Evolutionary conservation across 2,888 invertebrate genomes (phyloP), one percentile per base, ranked within the genome.

Genomic region (Tetrapedia diversipes): DNA sequence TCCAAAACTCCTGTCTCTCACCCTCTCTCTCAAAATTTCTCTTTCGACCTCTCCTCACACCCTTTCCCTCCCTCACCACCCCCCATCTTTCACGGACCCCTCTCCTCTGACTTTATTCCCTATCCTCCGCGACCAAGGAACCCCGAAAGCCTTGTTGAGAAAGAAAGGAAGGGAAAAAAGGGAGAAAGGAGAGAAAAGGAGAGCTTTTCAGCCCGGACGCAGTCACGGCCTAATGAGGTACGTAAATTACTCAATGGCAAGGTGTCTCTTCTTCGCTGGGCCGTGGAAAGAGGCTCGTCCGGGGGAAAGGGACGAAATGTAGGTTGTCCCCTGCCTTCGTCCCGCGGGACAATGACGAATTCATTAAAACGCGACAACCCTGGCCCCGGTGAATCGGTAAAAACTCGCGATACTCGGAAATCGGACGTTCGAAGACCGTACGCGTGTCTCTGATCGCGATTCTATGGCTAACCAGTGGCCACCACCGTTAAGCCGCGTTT

Each of bases 211-310:
- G 76, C 66, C 78, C 78, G 78, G 80, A 80, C 77, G 69, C 76
- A 77, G 61, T 79, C 82, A 80, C 79, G 75, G 77, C 64, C 81
- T 83, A 79, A 83, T 77, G 83, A 77, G 80, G 64, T 75, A 77
- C 69, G 73, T 81, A 83, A 83, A 84, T 83, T 84, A 79, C 84
- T 83, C 79, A 84, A 83, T 79, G 84, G 79, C 79, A 63, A 65
- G 77, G 72, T 76, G 78, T 80, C 78, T 57, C 65, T 22, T 83
- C 80, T 71, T 59, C 60, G 60, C 53, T n/a, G 56, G n/a, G 51
- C 64, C 69, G 66, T 53, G 63, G 72, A 49, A 72, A 69, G 72
- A 73, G 47, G 64, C 75, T 73, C 72, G 37, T 75, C 56, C 68
- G 51, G 67, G 34, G 51, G 68, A 73, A 47, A 70, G 56, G 67